Conservation (phyloP, 1,140 invertebrate species). For the Limonius californicus region DNA sequence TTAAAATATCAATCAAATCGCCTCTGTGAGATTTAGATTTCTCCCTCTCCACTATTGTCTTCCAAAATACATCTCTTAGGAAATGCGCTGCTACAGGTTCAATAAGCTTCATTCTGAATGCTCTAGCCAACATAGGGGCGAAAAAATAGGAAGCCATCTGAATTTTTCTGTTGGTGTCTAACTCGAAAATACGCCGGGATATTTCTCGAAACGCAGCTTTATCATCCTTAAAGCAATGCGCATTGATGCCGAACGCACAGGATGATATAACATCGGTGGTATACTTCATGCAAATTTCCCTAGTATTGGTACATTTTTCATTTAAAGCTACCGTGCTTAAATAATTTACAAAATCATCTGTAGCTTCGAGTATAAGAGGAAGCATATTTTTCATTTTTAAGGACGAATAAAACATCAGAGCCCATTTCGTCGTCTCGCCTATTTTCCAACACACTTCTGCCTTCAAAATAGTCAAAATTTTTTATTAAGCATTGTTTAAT, state of each 20-base stretch:
- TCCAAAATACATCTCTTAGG: background rate
- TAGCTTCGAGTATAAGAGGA: constrained; percentile 33
- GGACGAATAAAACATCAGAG: constrained; percentile 39
- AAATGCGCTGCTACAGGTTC: background rate
- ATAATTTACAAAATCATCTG: constrained; percentile 31
- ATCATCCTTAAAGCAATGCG: constrained; percentile 45
- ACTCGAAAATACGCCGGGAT: no score
- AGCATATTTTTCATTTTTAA: constrained; percentile 47
- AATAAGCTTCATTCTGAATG: background rate
- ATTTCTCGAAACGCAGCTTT: constrained; percentile 46
- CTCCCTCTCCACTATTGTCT: background rate
- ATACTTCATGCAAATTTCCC: constrained; percentile 44
- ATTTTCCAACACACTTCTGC: constrained; percentile 38
- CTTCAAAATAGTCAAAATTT: constrained; percentile 51
- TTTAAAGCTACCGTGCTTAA: constrained; percentile 24
- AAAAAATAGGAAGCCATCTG: constrained; percentile 38
- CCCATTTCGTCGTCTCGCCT: constrained; percentile 42
- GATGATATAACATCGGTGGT: constrained; percentile 51
- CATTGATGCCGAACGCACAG: constrained; percentile 51
- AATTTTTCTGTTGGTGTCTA: constrained; percentile 24
- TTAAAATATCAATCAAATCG: background rate
- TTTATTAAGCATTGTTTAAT: constrained; percentile 50
- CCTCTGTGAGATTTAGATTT: background rate
- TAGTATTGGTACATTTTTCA: constrained; percentile 16
- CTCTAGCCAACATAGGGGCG: constrained; percentile 18